phyloP scores from a whole-genome alignment of 2,888 invertebrate genomes.

The Amiota mariae region DNA sequence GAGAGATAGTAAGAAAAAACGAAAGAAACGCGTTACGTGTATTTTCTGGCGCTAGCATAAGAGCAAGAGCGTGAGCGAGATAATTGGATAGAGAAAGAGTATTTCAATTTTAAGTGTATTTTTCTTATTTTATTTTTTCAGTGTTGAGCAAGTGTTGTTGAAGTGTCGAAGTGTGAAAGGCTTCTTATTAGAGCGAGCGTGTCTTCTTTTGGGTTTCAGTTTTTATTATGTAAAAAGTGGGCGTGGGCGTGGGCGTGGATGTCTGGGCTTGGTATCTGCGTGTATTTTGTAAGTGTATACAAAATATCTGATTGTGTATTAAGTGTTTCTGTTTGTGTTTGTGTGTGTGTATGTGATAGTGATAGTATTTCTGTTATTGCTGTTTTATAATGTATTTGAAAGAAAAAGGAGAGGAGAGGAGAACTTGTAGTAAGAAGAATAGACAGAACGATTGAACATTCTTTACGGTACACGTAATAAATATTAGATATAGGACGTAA shows the following conservation, averaged over 20 bases:
- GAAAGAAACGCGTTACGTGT: not conserved
- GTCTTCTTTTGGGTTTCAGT: not conserved
- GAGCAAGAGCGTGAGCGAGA: no score
- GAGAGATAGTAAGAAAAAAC: slow-evolving; percentile 22
- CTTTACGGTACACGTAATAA: slow-evolving; percentile 30
- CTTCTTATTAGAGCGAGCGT: not conserved
- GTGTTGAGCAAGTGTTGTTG: no score
- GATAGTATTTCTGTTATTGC: no score
- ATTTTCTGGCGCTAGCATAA: not conserved
- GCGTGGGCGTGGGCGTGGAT: slow-evolving; percentile 35
- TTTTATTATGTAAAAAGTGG: not conserved
- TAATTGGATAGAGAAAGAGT: no score
- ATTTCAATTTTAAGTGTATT: no score
- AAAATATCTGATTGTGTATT: slow-evolving; percentile 26
- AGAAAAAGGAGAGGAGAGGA: no score
- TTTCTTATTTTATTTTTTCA: no score
- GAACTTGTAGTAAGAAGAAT: no score
- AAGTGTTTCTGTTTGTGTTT: slow-evolving; percentile 34
- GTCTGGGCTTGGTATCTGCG: slow-evolving; percentile 4
- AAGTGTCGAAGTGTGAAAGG: no score
- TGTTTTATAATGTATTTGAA: no score
- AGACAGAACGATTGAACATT: slow-evolving; percentile 14
- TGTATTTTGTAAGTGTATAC: slow-evolving; percentile 27
- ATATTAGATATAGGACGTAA: slow-evolving; percentile 45
- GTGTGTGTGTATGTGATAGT: slow-evolving; percentile 13